Base-by-base conservation (phyloP, 2,113 vertebrate genomes). In the Hypocryptadius cinnamomeus region DNA sequence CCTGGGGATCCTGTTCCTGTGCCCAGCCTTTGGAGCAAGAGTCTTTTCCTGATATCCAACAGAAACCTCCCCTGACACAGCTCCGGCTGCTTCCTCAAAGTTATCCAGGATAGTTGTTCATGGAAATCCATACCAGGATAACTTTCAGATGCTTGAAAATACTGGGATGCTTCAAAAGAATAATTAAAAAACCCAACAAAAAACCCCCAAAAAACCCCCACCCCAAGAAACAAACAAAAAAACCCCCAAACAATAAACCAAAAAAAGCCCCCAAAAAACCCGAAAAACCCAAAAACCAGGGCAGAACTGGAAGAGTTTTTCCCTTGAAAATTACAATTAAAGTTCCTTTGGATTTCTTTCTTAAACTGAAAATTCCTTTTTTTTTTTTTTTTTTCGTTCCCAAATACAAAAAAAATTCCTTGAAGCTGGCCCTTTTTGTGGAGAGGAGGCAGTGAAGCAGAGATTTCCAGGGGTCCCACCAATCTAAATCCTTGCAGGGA, bases 301-400 rank as follows among this genome's bases (percentile, higher is more conserved):
- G 10, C 8, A 9, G 14, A 39, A 51, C 5, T 5, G 3, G 8
- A 45, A 28, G 8, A 42, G 2, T 5, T 65, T 86, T 76, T 28
- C 24, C 17, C 0, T 0, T 0, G 5, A 45, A 15, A 64, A 71
- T 4, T 14, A 8, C 24, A 37, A 25, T 11, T 20, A 13, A 5
- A 68, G 59, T 16, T 30, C 23, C 8, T 25, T 5, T 4, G 8
- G 2, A 28, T 48, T 65, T n/a, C 7, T 40, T 54, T 72, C 63
- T 64, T 53, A 48, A 10, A 31, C 3, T 15, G n/a, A 79, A 79
- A 76, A 82, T 35, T 7, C 2, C 0, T 27, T 48, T 27, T 57
- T 59, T 13, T 56, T 33, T 39, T 8, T 8, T 44, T 16, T 17
- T 45, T 31, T 35, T 57, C 10, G 35, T 30, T 40, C 13, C 10